Base-by-base conservation (phyloP, 53 echinoderm and acorn worm genomes). In the Hippasteria phrygiana region DNA sequence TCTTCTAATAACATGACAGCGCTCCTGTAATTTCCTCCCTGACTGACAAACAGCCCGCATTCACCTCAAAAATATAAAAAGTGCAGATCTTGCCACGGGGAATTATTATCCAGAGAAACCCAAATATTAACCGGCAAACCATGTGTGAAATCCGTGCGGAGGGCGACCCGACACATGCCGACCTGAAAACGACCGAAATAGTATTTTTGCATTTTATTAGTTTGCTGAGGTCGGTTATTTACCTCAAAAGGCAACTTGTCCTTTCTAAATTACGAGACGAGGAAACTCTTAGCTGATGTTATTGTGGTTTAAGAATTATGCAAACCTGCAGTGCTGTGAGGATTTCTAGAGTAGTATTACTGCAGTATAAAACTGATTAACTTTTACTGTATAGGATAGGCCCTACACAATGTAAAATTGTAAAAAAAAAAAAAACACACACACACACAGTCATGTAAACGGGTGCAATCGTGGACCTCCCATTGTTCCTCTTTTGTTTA, bases 21-120 rank as follows among this genome's bases (percentile, higher is more conserved):
- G 43, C 43, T 50, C 43, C 6, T 42, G 74, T 43, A 76, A 76
- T 76, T 76, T 76, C 76, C 76, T 76, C 76, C 29, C 51, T 76
- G 76, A 74, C 51, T 76, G 76, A 74, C 47, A 76, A 76, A 76
- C 54, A 76, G 48, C 76, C 76, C 48, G 34, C 33, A 48, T 51
- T 32, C 53, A 76, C 29, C 17, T 27, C 27, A n/a, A 31, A 45
- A 46, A 73, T 14, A 14, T 2, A 73, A 5, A 42, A 7, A 42
- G 39, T 20, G 17, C 6, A 32, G 34, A 20, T 59, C 59, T 59
- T 59, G 24, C 59, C 59, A 26, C n/a, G 8, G 59, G 59, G 59
- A 59, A 24, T 59, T 24, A 59, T 59, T 59, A 1, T 3, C 26
- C 59, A 26, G 59, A 59, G 59, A 59, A 18, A 5, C 4, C 59